Percentiles rank a stretch among this genome's conserved stretches.
phyloP scores from a whole-genome alignment of 2,797 vertebrate genomes.

The Arrhamphus sclerolepis region DNA sequence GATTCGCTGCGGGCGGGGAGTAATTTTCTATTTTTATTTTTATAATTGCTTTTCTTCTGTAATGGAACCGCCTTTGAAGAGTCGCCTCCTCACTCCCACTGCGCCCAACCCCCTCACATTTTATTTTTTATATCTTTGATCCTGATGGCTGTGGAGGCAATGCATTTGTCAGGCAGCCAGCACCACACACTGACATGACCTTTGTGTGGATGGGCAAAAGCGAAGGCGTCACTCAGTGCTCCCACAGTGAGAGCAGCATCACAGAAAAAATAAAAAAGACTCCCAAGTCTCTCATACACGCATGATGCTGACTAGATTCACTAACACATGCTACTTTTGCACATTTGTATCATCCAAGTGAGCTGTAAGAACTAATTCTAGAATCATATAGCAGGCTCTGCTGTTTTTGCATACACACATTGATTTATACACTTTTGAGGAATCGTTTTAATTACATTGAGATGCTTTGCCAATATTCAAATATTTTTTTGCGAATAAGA shows the following conservation, averaged over 20 bases:
- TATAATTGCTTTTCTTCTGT: not conserved
- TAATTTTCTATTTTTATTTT: not conserved
- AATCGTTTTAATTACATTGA: not conserved
- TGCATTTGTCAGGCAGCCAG: slow-evolving; percentile 18
- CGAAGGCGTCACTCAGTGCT: slow-evolving; percentile 4
- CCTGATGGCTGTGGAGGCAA: slow-evolving; percentile 3
- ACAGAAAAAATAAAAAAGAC: not conserved
- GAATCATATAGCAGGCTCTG: too few species aligned
- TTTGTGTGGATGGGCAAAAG: slow-evolving; percentile 10
- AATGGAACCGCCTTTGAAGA: not conserved
- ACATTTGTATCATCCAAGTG: not conserved
- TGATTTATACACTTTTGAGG: not conserved
- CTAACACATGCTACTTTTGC: not conserved
- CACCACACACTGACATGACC: slow-evolving; percentile 14
- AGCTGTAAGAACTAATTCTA: too few species aligned
- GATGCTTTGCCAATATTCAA: not conserved
- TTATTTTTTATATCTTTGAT: not conserved
- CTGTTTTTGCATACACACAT: not conserved
- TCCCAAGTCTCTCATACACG: not conserved
- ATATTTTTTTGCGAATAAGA: not conserved
- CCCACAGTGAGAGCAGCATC: not conserved
- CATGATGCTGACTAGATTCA: too few species aligned
- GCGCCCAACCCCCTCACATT: too few species aligned
- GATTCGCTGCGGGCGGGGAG: not conserved
- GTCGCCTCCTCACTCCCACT: not conserved